phyloP scores from a whole-genome alignment of 37 sponge, comb jelly and placozoan genomes.

The Hexactinellida sp. region DNA sequence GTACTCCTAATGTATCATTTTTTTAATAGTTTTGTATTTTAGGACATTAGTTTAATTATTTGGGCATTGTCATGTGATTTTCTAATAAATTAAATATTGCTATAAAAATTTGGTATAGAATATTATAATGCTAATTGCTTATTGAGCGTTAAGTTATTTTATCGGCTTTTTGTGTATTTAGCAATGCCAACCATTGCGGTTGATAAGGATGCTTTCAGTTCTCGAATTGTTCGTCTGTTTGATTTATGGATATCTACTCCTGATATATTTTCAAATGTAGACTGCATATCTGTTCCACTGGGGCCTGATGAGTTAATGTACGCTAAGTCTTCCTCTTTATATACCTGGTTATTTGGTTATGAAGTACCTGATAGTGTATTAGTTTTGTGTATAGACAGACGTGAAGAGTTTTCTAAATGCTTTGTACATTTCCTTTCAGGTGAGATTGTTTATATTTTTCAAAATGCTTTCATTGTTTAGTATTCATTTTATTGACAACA shows the following conservation, averaged over 20 bases:
- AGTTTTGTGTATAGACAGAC: conserved; percentile 53
- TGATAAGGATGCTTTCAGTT: background rate
- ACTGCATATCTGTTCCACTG: background rate
- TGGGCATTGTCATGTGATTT: no score
- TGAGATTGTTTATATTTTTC: background rate
- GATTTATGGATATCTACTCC: background rate
- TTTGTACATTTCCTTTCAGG: background rate
- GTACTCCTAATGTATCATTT: no score
- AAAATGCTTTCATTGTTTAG: background rate
- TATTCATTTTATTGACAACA: no score
- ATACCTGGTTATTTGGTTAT: conserved; percentile 94
- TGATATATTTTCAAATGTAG: background rate
- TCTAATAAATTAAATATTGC: no score
- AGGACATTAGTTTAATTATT: no score
- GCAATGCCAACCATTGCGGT: background rate
- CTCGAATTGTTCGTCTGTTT: background rate
- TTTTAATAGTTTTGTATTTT: no score
- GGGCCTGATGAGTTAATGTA: conserved; percentile 5
- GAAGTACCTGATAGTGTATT: conserved; percentile 83
- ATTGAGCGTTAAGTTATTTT: no score
- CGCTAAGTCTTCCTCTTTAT: background rate
- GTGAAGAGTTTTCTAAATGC: conserved; percentile 35
- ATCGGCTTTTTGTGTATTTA: no score
- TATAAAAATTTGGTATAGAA: no score
- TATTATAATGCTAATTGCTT: no score